phyloP scores from a whole-genome alignment of 2,888 invertebrate species.

The Drosophila kokeensis region DNA sequence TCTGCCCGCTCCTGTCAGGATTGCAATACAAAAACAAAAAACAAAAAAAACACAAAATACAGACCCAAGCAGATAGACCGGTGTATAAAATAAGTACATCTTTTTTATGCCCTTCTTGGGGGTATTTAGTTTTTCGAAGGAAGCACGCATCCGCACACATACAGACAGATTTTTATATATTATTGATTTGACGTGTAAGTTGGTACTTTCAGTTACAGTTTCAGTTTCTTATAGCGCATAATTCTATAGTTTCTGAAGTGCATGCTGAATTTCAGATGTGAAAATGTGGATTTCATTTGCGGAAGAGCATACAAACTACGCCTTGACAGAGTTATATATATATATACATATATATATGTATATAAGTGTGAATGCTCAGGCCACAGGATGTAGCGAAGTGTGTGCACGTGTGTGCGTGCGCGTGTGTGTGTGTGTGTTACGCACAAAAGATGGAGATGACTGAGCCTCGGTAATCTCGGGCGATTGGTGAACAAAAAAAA shows the following conservation, averaged over 20 bases:
- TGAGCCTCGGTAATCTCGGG: constrained; percentile 63
- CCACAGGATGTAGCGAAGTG: constrained; percentile 23
- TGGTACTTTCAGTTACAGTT: not conserved
- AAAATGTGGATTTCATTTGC: not conserved
- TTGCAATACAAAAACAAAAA: constrained; percentile 23
- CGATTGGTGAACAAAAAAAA: constrained; percentile 47
- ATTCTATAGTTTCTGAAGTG: not conserved
- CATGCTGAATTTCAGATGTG: not conserved
- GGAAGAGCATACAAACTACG: not conserved
- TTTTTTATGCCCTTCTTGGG: not conserved
- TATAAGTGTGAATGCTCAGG: constrained; percentile 12
- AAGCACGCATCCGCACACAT: not conserved
- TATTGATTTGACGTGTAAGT: not conserved
- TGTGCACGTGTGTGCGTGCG: constrained; percentile 5
- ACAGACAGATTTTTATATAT: not conserved
- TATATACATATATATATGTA: constrained; percentile 1
- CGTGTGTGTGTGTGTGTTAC: constrained; percentile 16
- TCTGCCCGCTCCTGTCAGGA: constrained; percentile 20
- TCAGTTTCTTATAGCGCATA: not conserved
- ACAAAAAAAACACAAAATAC: constrained; percentile 12
- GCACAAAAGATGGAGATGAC: constrained; percentile 34
- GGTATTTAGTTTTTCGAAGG: not conserved
- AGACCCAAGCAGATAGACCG: constrained; percentile 36
- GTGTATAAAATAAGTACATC: constrained; percentile 18
- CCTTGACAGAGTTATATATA: not conserved